These are phyloP conservation scores for Julus scanicus DNA, from an alignment of 2,888 invertebrate species.

Conservation along the genomic window DNA sequence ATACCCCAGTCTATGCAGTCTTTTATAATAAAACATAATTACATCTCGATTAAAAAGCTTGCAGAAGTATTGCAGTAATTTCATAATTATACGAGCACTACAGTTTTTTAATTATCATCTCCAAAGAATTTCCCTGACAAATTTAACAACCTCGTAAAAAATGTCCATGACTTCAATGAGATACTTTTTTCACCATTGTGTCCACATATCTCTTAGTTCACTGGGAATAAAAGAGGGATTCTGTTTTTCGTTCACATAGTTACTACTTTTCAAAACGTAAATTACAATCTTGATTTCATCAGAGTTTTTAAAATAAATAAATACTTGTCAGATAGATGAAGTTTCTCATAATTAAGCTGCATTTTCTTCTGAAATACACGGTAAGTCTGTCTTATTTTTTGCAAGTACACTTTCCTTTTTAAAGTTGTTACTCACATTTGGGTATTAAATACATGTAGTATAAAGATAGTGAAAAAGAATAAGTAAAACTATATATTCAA, in stretches of 20 bases:
- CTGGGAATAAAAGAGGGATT: background rate
- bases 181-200: constrained; percentile 3
- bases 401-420: too few species aligned
- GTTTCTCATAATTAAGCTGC: constrained; percentile 12
- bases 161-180: background rate
- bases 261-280: background rate
- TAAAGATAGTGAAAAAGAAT: too few species aligned
- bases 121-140: background rate
- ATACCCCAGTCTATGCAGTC: background rate
- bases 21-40: background rate
- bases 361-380: background rate
- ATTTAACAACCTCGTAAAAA: constrained; percentile 18
- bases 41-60: background rate
- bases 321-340: background rate
- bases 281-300: constrained; percentile 14
- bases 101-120: background rate
- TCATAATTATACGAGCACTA: background rate
- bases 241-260: background rate
- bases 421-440: too few species aligned
- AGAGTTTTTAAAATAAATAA: background rate
- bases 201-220: background rate
- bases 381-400: too few species aligned
- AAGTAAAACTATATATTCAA: too few species aligned
- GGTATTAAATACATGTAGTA: too few species aligned
- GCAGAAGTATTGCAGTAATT: background rate